These are phyloP conservation scores for Epicauta chinensis DNA, from an alignment of 1,140 invertebrate genomes.

Conservation along the genomic window DNA sequence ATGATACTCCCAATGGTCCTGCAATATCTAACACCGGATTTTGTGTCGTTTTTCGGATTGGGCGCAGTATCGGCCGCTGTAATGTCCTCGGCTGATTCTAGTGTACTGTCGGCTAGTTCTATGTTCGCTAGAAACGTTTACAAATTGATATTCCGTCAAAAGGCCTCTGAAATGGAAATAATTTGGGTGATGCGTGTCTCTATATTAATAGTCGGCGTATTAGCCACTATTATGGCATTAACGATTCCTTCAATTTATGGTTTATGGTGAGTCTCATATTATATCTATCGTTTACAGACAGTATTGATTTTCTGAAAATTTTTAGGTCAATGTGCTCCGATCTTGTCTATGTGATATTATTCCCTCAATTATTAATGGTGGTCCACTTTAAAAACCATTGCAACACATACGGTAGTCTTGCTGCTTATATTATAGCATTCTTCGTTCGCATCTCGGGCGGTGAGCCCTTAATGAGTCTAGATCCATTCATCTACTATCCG, in stretches of 20 bases:
- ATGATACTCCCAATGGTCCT: slow-evolving; percentile 96
- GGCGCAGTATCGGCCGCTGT: slow-evolving; percentile 98
- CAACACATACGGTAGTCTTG: slow-evolving; percentile 94
- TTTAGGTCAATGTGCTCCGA: slow-evolving; percentile 91
- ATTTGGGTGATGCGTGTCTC: slow-evolving; percentile 95
- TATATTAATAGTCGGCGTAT: slow-evolving; percentile 86
- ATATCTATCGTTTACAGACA: no score
- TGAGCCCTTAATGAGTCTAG: slow-evolving; percentile 76
- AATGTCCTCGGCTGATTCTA: slow-evolving; percentile 98
- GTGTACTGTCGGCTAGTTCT: slow-evolving; percentile 90
- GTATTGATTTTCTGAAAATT: neutral
- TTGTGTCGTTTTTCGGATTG: slow-evolving; percentile 93
- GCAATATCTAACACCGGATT: slow-evolving; percentile 89
- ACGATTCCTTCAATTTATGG: slow-evolving; percentile 96
- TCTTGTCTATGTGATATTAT: slow-evolving; percentile 95
- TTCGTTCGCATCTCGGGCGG: slow-evolving; percentile 82
- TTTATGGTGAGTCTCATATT: slow-evolving; percentile 64
- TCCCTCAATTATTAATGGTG: slow-evolving; percentile 96
- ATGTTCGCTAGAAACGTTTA: slow-evolving; percentile 99
- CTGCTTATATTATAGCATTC: slow-evolving; percentile 84
- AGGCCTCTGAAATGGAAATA: slow-evolving; percentile 93
- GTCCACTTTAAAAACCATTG: slow-evolving; percentile 90
- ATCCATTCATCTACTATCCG: slow-evolving; percentile 81
- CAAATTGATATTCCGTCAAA: slow-evolving; percentile 91
- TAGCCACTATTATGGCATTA: slow-evolving; percentile 93